Base-by-base conservation (phyloP, 2,113 vertebrate species). In the Ageneiosus marmoratus region DNA sequence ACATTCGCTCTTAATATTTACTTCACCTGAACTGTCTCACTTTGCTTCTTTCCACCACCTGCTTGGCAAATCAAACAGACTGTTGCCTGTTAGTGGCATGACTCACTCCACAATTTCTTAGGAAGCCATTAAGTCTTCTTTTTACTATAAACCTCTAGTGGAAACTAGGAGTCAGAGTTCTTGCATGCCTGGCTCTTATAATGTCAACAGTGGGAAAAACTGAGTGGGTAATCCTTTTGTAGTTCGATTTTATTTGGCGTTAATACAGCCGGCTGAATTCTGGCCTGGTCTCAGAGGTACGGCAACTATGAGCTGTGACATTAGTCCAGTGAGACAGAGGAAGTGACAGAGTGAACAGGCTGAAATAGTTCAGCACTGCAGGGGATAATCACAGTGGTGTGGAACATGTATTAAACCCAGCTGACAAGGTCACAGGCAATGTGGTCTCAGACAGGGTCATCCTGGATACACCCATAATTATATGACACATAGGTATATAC, bases 401-500 rank as follows among this genome's bases (percentile, higher is more conserved):
- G 76, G 80, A 76, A 51, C 56, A 75, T 37, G 56, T 69, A 41
- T 79, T 84, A 75, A 58, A 84, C 27, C 60, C 76, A 77, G 37
- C 75, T 67, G 75, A 37, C 60, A 85, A 62, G 76, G 83, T 83
- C 83, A 83, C 2, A n/a, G 72, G 63, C 37, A 58, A 67, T 48
- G 82, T 82, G 83, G 55, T 79, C 65, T 84, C 46, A 74, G n/a
- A 75, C 67, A 60, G 58, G 83, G 83, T 82, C 70, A 80, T 76
- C 46, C 20, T 60, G 76, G 80, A 85, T 84, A 84, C 83, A 84
- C 84, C 84, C 80, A 70, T 55, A 72, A 53, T 70, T 78, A 75
- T 63, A 82, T 72, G 55, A 84, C 24, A 87, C 69, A 84, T 37
- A 78, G 41, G 78, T 79, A 85, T 73, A 78, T 67, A 76, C 9